phyloP scores from a whole-genome alignment of 2,797 vertebrate species.

The Aselliscus stoliczkanus region DNA sequence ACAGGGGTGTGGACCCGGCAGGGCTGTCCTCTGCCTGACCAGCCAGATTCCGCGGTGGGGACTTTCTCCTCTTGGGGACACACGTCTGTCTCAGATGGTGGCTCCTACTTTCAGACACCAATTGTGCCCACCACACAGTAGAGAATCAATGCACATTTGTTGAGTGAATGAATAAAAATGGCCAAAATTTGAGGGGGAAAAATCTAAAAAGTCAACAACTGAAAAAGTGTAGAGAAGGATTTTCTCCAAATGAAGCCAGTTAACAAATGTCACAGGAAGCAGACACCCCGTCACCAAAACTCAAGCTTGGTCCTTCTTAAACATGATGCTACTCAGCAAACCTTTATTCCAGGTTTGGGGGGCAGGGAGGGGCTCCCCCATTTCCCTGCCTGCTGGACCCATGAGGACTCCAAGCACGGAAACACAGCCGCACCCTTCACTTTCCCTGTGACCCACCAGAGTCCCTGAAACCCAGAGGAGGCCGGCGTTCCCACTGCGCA shows the following conservation, averaged over 20 bases:
- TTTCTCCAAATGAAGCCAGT: neutral
- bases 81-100: neutral
- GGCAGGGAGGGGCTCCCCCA: neutral
- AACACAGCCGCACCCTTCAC: neutral
- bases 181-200: neutral
- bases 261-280: neutral
- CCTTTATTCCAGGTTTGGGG: too few species aligned
- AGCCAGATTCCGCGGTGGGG: too few species aligned
- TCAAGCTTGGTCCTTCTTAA: neutral
- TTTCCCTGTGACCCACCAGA: neutral
- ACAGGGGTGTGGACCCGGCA: too few species aligned
- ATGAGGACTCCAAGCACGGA: neutral
- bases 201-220: neutral
- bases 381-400: too few species aligned
- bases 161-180: neutral
- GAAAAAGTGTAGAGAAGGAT: neutral
- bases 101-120: neutral
- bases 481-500: neutral
- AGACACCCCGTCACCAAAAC: neutral
- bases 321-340: neutral
- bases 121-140: rapidly evolving
- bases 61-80: neutral
- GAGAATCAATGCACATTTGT: neutral
- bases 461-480: neutral
- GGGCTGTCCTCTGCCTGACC: too few species aligned